Percentiles rank a stretch among this genome's conserved stretches.
Conservation (phyloP, 2,888 invertebrate genomes). For the Cheilosia grossa region DNA sequence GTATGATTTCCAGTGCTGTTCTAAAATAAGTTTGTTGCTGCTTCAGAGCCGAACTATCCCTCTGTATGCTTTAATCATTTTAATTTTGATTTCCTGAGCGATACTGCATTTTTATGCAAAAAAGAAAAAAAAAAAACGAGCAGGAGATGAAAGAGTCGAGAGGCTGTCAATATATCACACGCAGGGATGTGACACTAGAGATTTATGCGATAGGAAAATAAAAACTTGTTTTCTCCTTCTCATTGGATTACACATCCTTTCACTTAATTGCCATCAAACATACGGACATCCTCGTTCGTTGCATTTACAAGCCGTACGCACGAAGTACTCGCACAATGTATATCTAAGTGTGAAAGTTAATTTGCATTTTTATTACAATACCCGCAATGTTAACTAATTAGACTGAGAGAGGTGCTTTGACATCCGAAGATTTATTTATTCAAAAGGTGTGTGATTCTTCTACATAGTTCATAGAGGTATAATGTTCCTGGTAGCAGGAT, state of each 20-base stretch:
- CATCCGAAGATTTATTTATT: constrained; percentile 54
- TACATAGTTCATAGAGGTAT: not conserved
- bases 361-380: constrained; percentile 77
- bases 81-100: constrained; percentile 35
- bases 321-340: not conserved
- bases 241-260: constrained; percentile 3
- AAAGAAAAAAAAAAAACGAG: not conserved
- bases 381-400: constrained; percentile 80
- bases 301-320: not conserved
- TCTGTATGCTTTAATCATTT: constrained; percentile 39
- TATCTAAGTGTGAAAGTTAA: constrained; percentile 48
- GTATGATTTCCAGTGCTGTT: not conserved
- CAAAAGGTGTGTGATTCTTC: constrained; percentile 31
- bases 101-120: constrained; percentile 30
- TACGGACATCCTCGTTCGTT: not conserved
- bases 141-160: not conserved
- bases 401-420: constrained; percentile 71
- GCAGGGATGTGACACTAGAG: constrained; percentile 15
- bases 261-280: constrained; percentile 39
- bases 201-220: constrained; percentile 29
- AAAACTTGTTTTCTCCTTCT: constrained; percentile 38
- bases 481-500: not conserved
- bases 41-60: not conserved
- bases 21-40: not conserved
- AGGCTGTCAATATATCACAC: constrained; percentile 43